Base-by-base conservation (phyloP, 1,140 invertebrate genomes). In the Rhagoletis pomonella region DNA sequence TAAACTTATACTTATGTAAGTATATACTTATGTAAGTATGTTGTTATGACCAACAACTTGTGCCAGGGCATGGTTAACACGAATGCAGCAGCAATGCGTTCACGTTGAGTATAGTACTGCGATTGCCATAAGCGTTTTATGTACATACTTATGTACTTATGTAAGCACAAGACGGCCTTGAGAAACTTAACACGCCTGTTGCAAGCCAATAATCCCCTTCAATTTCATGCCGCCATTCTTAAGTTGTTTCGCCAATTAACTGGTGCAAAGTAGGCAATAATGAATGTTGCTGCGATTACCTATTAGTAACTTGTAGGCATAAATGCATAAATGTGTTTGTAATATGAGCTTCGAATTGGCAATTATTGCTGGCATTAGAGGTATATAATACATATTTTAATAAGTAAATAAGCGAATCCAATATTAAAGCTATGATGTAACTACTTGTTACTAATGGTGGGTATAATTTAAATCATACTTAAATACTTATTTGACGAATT, bases 231-330 rank as follows among this genome's bases (percentile, higher is more conserved):
- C 73, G 44, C 50, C 73, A 81, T 81, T 81, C 73, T 81, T 81
- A 55, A 58, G n/a, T 81, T 19, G 47, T 19, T 81, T 17, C 29
- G 19, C 19, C 73, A 58, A 81, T 81, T 81, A 81, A 81, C 47
- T 81, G 73, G 44, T 55, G 73, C 73, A 81, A 81, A 55, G 73
- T 19, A 47, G 73, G 73, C 47, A 29, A 81, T 81, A 55, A 81
- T 55, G 73, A 50, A 58, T 55, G n/a, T 44, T 58, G 69, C 14
- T 17, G 9, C 7, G 2, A 69, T 69, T 69, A 42, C 5, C 12
- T 10, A 29, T 44, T 17, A 50, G 14, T 29, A 29, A 19, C 29
- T 47, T 81, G 47, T 55, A 55, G 29, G 47, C n/a, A 12, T 47
- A 50, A 50, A 73, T 73, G 69, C 39, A 17, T n/a, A 0, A 55